Evolutionary conservation across 2,888 invertebrate genomes (phyloP).

Genomic region (Pristionchus arcanus): DNA sequence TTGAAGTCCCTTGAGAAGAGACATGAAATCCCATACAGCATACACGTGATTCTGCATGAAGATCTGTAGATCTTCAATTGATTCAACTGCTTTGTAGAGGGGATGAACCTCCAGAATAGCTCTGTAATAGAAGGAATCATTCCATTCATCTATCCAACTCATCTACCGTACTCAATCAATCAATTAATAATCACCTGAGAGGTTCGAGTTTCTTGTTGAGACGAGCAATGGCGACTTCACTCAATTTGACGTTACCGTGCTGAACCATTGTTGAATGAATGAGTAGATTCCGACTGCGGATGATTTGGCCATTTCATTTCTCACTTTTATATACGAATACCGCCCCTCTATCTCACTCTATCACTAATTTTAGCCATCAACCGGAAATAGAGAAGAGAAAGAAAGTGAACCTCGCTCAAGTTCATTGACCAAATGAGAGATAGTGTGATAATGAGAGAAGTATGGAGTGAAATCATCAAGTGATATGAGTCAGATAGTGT

Average conservation of each 20-base stretch:
- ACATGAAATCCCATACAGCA: constrained; percentile 64
- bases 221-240: constrained; percentile 42
- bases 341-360: not conserved
- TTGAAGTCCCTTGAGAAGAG: constrained; percentile 61
- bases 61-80: constrained; percentile 58
- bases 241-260: constrained; percentile 6
- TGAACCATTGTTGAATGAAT: constrained; percentile 36
- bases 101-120: constrained; percentile 59
- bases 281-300: not conserved
- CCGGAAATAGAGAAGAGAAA: constrained; percentile 38
- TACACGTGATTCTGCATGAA: constrained; percentile 63
- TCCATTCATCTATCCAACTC: not conserved
- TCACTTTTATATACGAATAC: constrained; percentile 21
- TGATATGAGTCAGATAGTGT: constrained; percentile 37
- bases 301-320: not conserved
- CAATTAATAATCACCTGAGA: constrained; percentile 48
- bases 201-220: constrained; percentile 54
- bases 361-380: constrained; percentile 31
- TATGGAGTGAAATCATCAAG: constrained; percentile 2
- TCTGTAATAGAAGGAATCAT: not conserved
- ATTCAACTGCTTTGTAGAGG: constrained; percentile 60
- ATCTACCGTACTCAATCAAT: not conserved
- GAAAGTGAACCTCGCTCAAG: constrained; percentile 9
- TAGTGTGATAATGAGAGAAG: constrained; percentile 46
- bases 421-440: constrained; percentile 31